Base-by-base conservation (phyloP, 2,888 invertebrate species). In the Yponomeuta malinellus region DNA sequence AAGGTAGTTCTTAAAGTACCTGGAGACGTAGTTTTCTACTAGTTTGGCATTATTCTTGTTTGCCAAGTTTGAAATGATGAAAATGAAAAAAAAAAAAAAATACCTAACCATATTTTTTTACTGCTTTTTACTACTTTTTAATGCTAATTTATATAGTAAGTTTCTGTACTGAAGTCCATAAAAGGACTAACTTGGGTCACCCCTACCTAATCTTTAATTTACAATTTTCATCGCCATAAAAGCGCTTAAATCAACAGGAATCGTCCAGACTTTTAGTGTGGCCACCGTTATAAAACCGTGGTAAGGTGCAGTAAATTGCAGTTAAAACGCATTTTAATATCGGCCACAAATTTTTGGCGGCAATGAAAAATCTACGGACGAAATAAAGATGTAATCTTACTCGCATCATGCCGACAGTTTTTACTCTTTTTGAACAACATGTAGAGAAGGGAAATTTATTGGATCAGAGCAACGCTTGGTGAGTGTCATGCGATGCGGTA, bases 401-500 rank as follows among this genome's bases (percentile, higher is more conserved):
- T 43, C 52, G 43, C 69, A 71, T 71, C 69, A 23, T 52, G 10
- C 12, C 9, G 64, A 64, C 9, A 65, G 65, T 33, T 65, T 65
- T 65, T 59, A 15, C 5, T 1, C 52, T 3, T 59, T 65, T 65
- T 65, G 33, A 29, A 65, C 65, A 33, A 1, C 6, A 9, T 65
- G 29, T 12, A 10, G 65, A 33, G 31, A 65, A 65, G 33, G 65
- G 29, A 33, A 65, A 31, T 65, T 29, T 65, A 65, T 65, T 12
- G 29, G 65, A 31, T 65, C 65, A 65, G 31, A 12, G 31, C 29
- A 31, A 31, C 12, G 73, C 74, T 75, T 76, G 75, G 78, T 81
- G 83, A 83, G 84, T 81, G 80, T 85, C 83, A 84, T 79, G 81
- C 77, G 78, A 76, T 75, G 75, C 74, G 73, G 74, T 74, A 31